Percentiles rank a stretch among this genome's conserved stretches.
Conservation (phyloP, 2,797 vertebrate species). For the Lagorchestes hirsutus region DNA sequence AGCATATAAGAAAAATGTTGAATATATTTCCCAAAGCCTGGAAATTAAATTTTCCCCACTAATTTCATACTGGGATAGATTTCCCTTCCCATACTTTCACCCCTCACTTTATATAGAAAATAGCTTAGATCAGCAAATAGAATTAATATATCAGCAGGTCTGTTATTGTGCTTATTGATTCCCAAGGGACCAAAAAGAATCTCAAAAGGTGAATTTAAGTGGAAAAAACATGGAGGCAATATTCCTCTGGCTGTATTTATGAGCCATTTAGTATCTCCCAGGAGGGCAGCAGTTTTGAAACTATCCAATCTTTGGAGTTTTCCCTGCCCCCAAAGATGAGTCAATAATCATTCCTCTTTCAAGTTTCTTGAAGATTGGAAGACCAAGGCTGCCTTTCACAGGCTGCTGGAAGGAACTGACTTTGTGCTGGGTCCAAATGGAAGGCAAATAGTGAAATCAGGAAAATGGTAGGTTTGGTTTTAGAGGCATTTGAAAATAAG, state of each 20-base stretch:
- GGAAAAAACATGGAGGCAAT: conserved; percentile 53
- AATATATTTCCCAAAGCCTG: conserved; percentile 42
- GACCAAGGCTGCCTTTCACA: not conserved
- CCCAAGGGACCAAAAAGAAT: conserved; percentile 63
- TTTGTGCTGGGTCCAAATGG: not conserved
- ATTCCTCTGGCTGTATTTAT: conserved; percentile 60
- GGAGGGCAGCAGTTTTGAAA: conserved; percentile 48
- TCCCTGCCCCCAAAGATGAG: conserved; percentile 42
- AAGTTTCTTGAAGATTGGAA: conserved; percentile 53
- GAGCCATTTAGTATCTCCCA: conserved; percentile 59
- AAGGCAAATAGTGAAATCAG: not conserved
- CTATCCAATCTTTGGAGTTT: conserved; percentile 56
- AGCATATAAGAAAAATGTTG: conserved; percentile 27
- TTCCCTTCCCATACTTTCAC: conserved; percentile 38
- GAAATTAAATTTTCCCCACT: conserved; percentile 61
- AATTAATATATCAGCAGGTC: conserved; percentile 67
- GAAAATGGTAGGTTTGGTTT: not conserved
- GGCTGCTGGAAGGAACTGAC: conserved; percentile 11
- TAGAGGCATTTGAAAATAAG: not conserved
- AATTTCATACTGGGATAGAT: conserved; percentile 58
- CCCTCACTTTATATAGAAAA: conserved; percentile 45
- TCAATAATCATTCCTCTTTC: conserved; percentile 46
- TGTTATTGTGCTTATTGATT: conserved; percentile 70
- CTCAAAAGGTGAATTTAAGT: conserved; percentile 67
- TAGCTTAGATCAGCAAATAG: conserved; percentile 73